Evolutionary conservation across 2,797 vertebrate genomes (phyloP).

Genomic region (Poecilia wingei): DNA sequence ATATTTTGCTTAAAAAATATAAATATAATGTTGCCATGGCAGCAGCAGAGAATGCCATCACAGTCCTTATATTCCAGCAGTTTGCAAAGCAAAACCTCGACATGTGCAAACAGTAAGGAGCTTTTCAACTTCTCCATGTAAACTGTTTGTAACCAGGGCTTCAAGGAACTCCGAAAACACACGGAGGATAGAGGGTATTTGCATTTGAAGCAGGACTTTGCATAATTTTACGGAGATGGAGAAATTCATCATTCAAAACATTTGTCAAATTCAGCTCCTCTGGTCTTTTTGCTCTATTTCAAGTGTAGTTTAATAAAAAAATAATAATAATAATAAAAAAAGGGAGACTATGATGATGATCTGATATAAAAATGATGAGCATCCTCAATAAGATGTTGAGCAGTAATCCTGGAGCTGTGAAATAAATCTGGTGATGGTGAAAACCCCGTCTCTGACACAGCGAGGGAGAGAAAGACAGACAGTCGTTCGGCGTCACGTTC

Average conservation of each 20-base stretch:
- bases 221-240: constrained; percentile 27
- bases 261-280: constrained; percentile 26
- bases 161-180: constrained; percentile 9
- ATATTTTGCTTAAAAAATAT: neutral
- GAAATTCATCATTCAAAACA: constrained; percentile 19
- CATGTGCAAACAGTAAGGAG: constrained; percentile 11
- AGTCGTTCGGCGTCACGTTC: constrained; percentile 45
- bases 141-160: constrained; percentile 7
- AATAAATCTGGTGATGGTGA: constrained; percentile 34
- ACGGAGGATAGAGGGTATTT: constrained; percentile 29
- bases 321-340: constrained; percentile 1
- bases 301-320: constrained; percentile 10
- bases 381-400: constrained; percentile 35
- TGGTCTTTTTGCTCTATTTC: constrained; percentile 23
- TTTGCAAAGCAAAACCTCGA: neutral
- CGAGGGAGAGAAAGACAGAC: constrained; percentile 14
- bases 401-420: constrained; percentile 41
- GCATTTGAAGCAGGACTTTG: constrained; percentile 46
- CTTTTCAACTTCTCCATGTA: constrained; percentile 11
- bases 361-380: constrained; percentile 34
- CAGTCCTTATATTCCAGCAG: neutral
- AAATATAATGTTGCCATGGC: neutral
- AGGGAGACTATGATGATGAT: constrained; percentile 4
- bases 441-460: neutral
- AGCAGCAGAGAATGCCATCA: no score